phyloP scores from a whole-genome alignment of 2,113 vertebrate genomes.

The Sorex araneus region DNA sequence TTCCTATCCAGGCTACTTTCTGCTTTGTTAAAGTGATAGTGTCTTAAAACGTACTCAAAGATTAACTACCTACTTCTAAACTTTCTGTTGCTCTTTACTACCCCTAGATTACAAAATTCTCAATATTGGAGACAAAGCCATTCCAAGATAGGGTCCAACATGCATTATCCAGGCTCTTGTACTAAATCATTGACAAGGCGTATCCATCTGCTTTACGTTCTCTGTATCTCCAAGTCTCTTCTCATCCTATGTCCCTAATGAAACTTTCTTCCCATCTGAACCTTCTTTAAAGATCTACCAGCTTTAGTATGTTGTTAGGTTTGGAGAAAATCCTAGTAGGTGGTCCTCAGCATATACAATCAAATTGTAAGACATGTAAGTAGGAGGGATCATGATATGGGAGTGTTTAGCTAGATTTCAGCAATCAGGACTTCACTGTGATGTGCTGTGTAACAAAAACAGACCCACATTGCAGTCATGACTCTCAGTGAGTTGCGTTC shows the following conservation, averaged over 20 bases:
- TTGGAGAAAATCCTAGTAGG: background rate
- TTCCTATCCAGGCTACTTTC: background rate
- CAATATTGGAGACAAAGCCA: background rate
- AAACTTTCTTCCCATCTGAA: background rate
- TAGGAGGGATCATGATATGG: background rate
- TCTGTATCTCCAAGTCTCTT: background rate
- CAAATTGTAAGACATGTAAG: background rate
- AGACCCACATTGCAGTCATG: background rate
- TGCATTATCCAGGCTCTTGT: background rate
- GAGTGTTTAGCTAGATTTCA: background rate
- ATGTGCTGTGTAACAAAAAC: background rate
- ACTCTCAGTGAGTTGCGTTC: background rate
- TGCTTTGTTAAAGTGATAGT: background rate
- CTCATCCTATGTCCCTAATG: background rate
- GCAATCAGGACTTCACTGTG: background rate
- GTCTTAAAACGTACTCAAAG: background rate
- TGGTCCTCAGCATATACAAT: background rate
- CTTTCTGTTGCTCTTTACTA: background rate
- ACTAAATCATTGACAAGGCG: background rate
- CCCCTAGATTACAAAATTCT: conserved; percentile 7
- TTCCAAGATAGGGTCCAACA: background rate
- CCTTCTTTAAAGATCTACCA: background rate
- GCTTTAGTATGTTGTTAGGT: background rate
- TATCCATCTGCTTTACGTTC: accelerated
- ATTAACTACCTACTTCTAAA: background rate